Percentiles rank a stretch among this genome's conserved stretches.
Conservation (phyloP, 2,888 invertebrate species). For the Phasia obesa region DNA sequence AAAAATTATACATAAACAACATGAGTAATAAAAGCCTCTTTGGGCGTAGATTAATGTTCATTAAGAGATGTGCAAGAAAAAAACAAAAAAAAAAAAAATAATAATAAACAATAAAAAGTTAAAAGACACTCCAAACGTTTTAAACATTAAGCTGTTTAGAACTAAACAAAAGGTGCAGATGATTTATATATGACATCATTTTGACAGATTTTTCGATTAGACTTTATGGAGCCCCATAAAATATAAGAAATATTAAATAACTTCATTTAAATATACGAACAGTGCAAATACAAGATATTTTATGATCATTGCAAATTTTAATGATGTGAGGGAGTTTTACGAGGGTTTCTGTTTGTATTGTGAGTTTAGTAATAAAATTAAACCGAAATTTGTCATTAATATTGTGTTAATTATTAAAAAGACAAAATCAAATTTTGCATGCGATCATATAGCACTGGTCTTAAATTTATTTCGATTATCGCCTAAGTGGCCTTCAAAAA, state of each 20-base stretch:
- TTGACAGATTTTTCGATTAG: slow-evolving; percentile 44
- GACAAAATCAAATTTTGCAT: no score
- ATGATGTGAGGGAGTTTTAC: background rate
- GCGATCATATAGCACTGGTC: no score
- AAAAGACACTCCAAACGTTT: slow-evolving; percentile 21
- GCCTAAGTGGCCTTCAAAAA: no score
- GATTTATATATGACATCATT: slow-evolving; percentile 64
- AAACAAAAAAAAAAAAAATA: background rate
- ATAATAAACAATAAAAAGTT: background rate
- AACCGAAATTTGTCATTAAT: no score
- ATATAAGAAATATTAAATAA: slow-evolving; percentile 18
- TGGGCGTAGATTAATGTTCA: slow-evolving; percentile 62
- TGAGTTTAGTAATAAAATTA: no score
- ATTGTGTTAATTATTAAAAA: no score
- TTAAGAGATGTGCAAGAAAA: slow-evolving; percentile 51
- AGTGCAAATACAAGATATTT: background rate
- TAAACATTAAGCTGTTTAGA: background rate
- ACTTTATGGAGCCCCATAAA: slow-evolving; percentile 54
- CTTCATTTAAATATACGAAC: background rate
- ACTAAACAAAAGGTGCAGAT: slow-evolving; percentile 45
- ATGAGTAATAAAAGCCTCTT: slow-evolving; percentile 30
- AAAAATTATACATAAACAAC: slow-evolving; percentile 1
- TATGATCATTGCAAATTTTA: background rate
- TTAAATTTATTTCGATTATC: no score
- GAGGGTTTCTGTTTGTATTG: no score